These are phyloP conservation scores for Andrena dorsata DNA, from an alignment of 2,888 invertebrate species.

Conservation along the genomic window DNA sequence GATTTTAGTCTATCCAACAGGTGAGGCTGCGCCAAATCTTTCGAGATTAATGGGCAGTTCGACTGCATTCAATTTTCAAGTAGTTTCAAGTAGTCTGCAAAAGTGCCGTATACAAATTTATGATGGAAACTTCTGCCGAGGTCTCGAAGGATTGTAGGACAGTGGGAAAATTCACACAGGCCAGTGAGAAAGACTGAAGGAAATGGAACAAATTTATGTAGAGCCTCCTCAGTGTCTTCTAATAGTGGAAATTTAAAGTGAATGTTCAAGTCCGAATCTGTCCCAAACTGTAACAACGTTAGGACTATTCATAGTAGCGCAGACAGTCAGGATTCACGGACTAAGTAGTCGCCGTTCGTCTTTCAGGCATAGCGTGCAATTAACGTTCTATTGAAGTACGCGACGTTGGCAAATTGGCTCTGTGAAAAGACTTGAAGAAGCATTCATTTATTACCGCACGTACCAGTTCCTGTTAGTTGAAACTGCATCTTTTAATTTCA, in stretches of 20 bases:
- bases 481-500: background rate
- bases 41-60: background rate
- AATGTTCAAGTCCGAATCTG: background rate
- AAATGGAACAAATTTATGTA: background rate
- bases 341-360: no score
- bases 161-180: background rate
- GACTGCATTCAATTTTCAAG: background rate
- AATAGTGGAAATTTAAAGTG: background rate
- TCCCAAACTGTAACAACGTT: background rate
- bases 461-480: slow-evolving; percentile 2
- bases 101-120: background rate
- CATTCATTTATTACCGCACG: background rate
- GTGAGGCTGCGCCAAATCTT: slow-evolving; percentile 84
- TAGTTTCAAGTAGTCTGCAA: background rate
- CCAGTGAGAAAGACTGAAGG: background rate
- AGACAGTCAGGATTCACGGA: no score
- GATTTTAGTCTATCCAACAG: slow-evolving; percentile 90
- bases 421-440: background rate
- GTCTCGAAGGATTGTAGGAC: background rate
- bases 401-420: background rate
- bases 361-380: slow-evolving; percentile 3
- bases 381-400: slow-evolving; percentile 7
- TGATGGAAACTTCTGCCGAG: background rate
- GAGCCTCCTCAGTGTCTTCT: background rate
- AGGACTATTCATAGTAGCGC: no score